Percentiles rank a stretch among this genome's conserved stretches.
Evolutionary conservation across 2,113 vertebrate species (phyloP).

Genomic region (Coracopsis vasa): DNA sequence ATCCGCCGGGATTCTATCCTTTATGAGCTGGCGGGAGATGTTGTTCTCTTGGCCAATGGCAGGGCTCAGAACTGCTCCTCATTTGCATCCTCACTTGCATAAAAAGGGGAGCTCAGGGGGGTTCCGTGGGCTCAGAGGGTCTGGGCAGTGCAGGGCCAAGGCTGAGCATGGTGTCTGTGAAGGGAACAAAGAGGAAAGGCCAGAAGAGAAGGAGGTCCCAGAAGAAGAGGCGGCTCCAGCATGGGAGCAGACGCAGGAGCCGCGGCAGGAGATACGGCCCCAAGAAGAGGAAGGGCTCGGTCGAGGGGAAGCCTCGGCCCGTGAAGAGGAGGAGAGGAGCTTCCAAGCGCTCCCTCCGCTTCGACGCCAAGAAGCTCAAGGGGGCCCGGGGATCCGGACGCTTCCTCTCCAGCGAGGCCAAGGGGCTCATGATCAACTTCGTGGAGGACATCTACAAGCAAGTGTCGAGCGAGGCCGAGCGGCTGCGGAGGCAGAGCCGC

Average conservation of each 20-base stretch:
- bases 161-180: neutral
- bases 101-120: neutral
- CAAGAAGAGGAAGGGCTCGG: neutral
- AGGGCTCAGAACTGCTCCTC: neutral
- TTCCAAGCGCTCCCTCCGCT: neutral
- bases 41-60: neutral
- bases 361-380: neutral
- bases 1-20: neutral
- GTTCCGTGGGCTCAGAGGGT: neutral
- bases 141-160: neutral
- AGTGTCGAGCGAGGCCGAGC: neutral
- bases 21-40: neutral
- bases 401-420: neutral
- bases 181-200: neutral
- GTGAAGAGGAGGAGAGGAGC: neutral
- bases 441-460: neutral
- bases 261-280: neutral
- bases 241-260: neutral
- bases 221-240: neutral
- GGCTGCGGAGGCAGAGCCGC: neutral
- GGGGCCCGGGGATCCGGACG: neutral
- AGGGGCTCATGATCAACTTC: neutral
- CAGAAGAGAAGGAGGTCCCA: neutral
- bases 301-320: neutral
- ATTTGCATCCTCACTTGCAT: neutral